These are phyloP conservation scores for Micromussa lordhowensis DNA, from an alignment of 92 coral and sea anemone genomes.

Conservation along the genomic window DNA sequence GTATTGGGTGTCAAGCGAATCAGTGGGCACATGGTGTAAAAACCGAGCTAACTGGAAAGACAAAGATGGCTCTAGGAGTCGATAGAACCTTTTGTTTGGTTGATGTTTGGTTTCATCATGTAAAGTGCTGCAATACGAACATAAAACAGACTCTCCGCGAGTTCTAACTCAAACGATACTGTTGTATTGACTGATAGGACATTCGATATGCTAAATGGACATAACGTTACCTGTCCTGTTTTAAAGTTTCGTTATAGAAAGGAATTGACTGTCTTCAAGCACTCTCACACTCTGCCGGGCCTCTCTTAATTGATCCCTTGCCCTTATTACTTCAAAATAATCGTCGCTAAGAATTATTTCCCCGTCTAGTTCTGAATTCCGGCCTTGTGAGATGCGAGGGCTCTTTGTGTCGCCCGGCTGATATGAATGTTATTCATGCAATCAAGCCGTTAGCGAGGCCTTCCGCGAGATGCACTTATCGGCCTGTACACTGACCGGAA, in stretches of 20 bases:
- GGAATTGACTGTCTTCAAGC: not conserved
- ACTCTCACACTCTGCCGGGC: not conserved
- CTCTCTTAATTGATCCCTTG: not conserved
- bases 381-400: not conserved
- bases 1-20: not conserved
- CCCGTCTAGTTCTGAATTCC: not conserved
- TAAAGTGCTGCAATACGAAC: not conserved
- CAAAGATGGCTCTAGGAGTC: not conserved
- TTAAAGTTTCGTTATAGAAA: not conserved
- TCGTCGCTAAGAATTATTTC: no score
- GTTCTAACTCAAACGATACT: not conserved
- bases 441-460: no score
- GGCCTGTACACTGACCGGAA: no score
- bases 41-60: not conserved
- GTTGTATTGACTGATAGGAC: not conserved
- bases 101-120: not conserved
- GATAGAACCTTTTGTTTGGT: not conserved
- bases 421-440: no score
- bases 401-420: not conserved
- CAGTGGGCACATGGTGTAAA: not conserved
- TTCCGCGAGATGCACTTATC: no score
- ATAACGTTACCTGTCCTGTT: not conserved
- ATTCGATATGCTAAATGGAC: not conserved
- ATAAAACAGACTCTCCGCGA: not conserved
- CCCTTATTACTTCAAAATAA: no score